These are phyloP conservation scores for Coregonus clupeaformis DNA, from an alignment of 2,113 vertebrate species.

Conservation along the genomic window DNA sequence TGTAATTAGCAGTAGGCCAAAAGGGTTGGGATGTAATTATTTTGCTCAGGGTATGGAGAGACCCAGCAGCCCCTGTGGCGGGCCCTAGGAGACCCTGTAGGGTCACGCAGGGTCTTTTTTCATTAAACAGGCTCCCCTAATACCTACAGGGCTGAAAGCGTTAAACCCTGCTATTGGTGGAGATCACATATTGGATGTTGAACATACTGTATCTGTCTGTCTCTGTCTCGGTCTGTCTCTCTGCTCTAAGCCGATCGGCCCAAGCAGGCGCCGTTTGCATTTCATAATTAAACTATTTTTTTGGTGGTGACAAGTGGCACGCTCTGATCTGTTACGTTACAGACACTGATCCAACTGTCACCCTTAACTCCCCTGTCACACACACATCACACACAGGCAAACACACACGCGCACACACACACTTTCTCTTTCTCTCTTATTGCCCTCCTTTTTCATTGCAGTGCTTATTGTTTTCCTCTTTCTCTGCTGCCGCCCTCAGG, in stretches of 20 bases:
- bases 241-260: conserved; percentile 19
- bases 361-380: background rate
- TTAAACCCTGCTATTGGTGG: conserved; percentile 35
- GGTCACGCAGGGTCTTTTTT: conserved; percentile 35
- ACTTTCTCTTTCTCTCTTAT: conserved; percentile 60
- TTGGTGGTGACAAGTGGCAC: conserved; percentile 1
- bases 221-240: background rate
- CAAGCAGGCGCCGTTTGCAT: conserved; percentile 34
- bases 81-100: conserved; percentile 3
- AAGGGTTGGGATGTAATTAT: conserved; percentile 45
- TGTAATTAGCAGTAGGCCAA: conserved; percentile 48
- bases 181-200: conserved; percentile 18
- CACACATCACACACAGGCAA: conserved; percentile 14
- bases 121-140: conserved; percentile 46
- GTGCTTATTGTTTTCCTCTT: conserved; percentile 59
- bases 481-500: conserved; percentile 47
- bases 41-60: conserved; percentile 36
- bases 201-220: conserved; percentile 8
- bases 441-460: conserved; percentile 63
- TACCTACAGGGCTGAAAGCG: conserved; percentile 28
- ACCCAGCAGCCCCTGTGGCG: background rate
- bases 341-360: conserved; percentile 24
- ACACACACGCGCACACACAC: background rate
- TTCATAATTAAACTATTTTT: conserved; percentile 33
- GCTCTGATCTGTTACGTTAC: conserved; percentile 15